Evolutionary conservation across 53 echinoderm and acorn worm genomes (phyloP), one percentile per base, ranked within the genome.

Genomic region (Mesocentrotus franciscanus): DNA sequence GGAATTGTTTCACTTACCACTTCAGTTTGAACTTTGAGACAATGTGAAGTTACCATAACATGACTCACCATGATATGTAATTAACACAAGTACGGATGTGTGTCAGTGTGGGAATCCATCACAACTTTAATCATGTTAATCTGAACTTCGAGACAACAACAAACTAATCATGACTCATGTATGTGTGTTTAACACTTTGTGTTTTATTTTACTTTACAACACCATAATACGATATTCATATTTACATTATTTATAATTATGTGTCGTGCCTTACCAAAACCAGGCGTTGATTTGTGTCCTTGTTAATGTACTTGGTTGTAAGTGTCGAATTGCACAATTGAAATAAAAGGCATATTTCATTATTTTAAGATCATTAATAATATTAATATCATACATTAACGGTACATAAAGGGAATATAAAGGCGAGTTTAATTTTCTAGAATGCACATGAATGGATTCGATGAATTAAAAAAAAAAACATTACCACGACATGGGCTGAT

Each of bases 171-270:
- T 87, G 87, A 87, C 87, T 18, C 39, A 56, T 87, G 10, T 27
- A 27, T 75, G 20, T 81, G 87, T 81, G 81, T 87, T 58, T 58
- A 57, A 57, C 87, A 87, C 56, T 11, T 57, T 18, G 58, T 87
- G 87, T 87, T 87, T 87, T 87, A 87, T n/a, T 87, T 27, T 0
- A 87, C 58, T 2, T 87, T 58, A 87, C 87, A 58, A 58, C 9
- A 87, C 87, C 26, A 87, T 87, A 27, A 56, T 85, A 85, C 17
- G 27, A 85, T 81, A 81, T 81, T 18, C 15, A 39, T 81, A 81
- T 36, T 81, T 81, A 81, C 26, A 85, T 20, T 85, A 39, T 39
- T 81, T 81, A 39, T 42, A 81, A 36, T 42, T 81, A 13, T 14
- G 33, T 76, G 68, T 68, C 68, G 68, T 24, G 68, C 68, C 24